A percentile compares a stretch with the other conserved stretches of the same genome.
phyloP scores from a whole-genome alignment of 2,113 vertebrate species.

The Hippocampus guttulatus region DNA sequence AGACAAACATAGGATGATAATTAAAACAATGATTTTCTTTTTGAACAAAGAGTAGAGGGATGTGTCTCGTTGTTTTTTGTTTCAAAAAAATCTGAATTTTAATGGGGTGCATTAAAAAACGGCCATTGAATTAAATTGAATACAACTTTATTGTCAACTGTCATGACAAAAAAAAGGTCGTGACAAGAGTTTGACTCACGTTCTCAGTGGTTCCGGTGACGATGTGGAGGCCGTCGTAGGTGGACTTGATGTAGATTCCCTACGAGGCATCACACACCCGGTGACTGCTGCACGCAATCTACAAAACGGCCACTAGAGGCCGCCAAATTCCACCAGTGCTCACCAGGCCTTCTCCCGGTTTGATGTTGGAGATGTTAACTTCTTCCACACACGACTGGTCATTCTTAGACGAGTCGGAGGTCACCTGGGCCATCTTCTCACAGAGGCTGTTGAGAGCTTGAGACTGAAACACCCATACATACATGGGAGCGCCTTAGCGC shows the following conservation, averaged over 20 bases:
- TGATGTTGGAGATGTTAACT: conserved; percentile 82
- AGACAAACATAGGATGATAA: neutral
- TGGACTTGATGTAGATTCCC: conserved; percentile 99
- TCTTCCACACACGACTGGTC: conserved; percentile 84
- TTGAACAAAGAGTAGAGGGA: too few relatives aligned
- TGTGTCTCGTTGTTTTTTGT: too few relatives aligned
- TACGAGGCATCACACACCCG: conserved; percentile 41
- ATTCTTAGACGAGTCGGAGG: conserved; percentile 79
- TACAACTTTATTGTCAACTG: too few relatives aligned
- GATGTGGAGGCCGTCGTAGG: conserved; percentile 92
- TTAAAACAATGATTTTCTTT: too few relatives aligned
- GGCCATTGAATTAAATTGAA: too few relatives aligned
- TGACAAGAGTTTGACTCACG: conserved; percentile 73
- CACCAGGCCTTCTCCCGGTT: conserved; percentile 90
- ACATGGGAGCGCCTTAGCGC: neutral
- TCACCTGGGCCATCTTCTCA: conserved; percentile 79
- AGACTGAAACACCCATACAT: conserved; percentile 70
- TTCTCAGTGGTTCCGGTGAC: conserved; percentile 97
- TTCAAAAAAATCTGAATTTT: too few relatives aligned
- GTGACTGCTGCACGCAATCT: neutral
- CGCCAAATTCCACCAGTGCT: conserved; percentile 38
- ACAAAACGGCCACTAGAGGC: neutral
- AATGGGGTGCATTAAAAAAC: too few relatives aligned
- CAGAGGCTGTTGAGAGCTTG: conserved; percentile 86
- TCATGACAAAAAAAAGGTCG: conserved; percentile 29